Evolutionary conservation across 2,888 invertebrate genomes (phyloP).

Genomic region (Hetaerina titia): DNA sequence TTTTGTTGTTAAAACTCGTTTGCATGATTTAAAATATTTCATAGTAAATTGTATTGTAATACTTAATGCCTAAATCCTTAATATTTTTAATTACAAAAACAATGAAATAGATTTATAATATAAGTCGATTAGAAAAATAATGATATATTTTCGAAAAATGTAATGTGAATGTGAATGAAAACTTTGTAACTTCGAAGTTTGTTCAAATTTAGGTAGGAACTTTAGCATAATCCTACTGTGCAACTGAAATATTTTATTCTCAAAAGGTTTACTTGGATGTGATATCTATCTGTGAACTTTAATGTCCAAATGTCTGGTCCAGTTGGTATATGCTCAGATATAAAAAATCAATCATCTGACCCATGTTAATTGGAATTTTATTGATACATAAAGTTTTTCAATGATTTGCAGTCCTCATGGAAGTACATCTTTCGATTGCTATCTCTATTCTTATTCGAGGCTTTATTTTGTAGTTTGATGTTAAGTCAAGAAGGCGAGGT

Average conservation of each 20-base stretch:
- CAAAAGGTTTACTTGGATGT: neutral
- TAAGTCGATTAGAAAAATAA: neutral
- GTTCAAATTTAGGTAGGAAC: neutral
- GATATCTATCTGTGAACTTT: neutral
- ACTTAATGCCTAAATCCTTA: neutral
- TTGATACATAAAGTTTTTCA: too few species aligned
- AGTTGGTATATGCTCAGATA: neutral
- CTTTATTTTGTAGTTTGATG: neutral
- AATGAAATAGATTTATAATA: neutral
- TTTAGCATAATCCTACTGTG: neutral
- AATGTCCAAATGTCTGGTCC: neutral
- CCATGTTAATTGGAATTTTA: too few species aligned
- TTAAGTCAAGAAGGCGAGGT: neutral
- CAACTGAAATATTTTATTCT: neutral
- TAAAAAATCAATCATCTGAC: neutral
- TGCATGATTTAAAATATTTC: neutral
- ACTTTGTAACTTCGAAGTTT: neutral
- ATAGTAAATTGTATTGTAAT: neutral
- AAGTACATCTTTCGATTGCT: too few species aligned
- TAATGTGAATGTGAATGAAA: constrained; percentile 17
- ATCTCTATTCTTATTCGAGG: neutral
- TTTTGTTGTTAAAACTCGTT: neutral
- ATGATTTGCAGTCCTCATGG: neutral
- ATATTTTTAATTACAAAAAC: constrained; percentile 11
- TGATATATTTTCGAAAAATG: constrained; percentile 54